Base-by-base conservation (phyloP, 2,888 invertebrate species). In the Trissolcus japonicus region DNA sequence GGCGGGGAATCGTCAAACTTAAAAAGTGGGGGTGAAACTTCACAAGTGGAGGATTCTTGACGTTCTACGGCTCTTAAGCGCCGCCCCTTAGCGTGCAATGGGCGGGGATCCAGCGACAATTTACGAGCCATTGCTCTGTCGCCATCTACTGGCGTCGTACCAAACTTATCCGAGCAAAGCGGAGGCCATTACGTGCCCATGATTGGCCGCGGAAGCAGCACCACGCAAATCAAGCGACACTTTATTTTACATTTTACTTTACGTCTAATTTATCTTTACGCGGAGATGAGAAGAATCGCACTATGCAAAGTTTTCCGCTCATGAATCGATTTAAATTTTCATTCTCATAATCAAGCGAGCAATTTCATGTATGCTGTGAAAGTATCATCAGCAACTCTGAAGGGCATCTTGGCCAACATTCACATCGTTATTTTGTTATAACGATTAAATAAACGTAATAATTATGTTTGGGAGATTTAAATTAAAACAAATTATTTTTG, bases 171-270 rank as follows among this genome's bases (percentile, higher is more conserved):
- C 73, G 76, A 80, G 79, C 79, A 79, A 79, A 89, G 87, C 89
- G 91, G 91, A 90, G 90, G 91, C 91, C 91, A 91, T 92, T 91
- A 92, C 91, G 90, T 89, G 88, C 85, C 87, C 89, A 90, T 90
- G 90, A 92, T 91, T 92, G 92, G 91, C 89, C 89, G 89, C 79
- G 82, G 84, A 83, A 82, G 82, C 82, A 82, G 82, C 82, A 89
- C 88, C 75, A 85, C 87, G 85, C 84, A 83, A 86, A 87, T 87
- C 88, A 88, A 83, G 79, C 83, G 82, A 86, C 81, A 79, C 83
- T 84, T 85, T 84, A 81, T 85, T 72, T 78, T 68, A 53, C 78
- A 55, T 63, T 74, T 71, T 61, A 72, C 68, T 72, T 75, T 78
- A 75, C 35, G 75, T 78, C 75, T 56, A 72, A 74, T 78, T 78